Base-by-base conservation (phyloP, 2,888 invertebrate species). In the Patella depressa region DNA sequence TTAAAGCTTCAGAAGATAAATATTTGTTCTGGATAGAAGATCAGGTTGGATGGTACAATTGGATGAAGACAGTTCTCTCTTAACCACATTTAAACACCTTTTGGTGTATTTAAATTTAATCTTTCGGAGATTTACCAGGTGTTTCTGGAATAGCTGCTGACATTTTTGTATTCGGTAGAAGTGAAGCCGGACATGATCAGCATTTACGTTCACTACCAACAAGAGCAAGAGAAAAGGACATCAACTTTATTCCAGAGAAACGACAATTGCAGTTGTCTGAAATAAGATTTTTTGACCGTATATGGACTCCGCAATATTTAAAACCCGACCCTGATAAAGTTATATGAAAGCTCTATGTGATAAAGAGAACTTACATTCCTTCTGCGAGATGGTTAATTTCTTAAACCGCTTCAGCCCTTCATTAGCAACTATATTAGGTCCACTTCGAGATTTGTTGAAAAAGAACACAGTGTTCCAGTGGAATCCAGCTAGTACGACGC, bases 1-100 rank as follows among this genome's bases (percentile, higher is more conserved):
- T 57, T 14, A 34, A 78, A 19, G 79, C 84, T 55, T 54, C 77
- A 54, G 72, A 65, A 15, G 29, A 29, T n/a, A 80, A 77, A 45
- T 45, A 75, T 12, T 84, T 83, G 73, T 71, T 70, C 78, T 82
- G 2, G 83, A 84, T 73, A 79, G 80, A 12, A 80, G 82, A 57
- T 57, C 78, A 1, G 84, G 83, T 29, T 84, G 81, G 82, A 59
- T 73, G 15, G 24, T 81, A 11, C 19, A 73, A 11, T 53, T 82
- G 4, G 78, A 80, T n/a, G 71, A 75, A n/a, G 65, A 76, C 11
- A 75, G 74, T 53, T 79, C 82, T 45, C 71, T 78, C 2, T 71
- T 81, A 2, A 83, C 81, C 7, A 84, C 80, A 12, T 85, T 80
- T 71, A 14, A 3, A 79, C 77, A 2, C 81, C 81, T 1, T 81